Conservation (phyloP, 2,113 vertebrate species). For the Hippocampus barbouri region DNA sequence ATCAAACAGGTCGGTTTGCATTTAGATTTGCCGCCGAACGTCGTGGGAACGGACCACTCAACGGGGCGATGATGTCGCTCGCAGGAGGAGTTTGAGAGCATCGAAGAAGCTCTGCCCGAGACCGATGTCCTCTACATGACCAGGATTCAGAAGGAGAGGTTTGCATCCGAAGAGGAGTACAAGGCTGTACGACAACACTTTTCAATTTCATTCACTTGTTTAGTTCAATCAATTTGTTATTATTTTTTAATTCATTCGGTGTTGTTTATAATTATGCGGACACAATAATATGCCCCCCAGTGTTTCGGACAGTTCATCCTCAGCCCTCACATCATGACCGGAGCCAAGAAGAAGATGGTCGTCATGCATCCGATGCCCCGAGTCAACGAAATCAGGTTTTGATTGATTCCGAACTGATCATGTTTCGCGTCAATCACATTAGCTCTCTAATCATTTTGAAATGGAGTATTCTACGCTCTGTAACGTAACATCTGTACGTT, state of each 20-base stretch:
- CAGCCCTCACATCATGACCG: conserved; percentile 96
- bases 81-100: conserved; percentile 93
- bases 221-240: neutral
- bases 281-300: conserved; percentile 54
- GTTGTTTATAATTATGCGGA: neutral
- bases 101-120: conserved; percentile 89
- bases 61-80: neutral
- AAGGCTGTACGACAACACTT: conserved; percentile 75
- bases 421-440: too few species aligned
- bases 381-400: conserved; percentile 93
- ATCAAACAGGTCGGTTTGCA: conserved; percentile 83
- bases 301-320: conserved; percentile 96
- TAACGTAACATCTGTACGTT: too few species aligned
- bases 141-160: conserved; percentile 94
- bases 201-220: neutral
- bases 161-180: conserved; percentile 80
- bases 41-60: neutral
- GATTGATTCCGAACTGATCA: neutral
- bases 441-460: too few species aligned
- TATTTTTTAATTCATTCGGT: neutral
- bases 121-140: conserved; percentile 96
- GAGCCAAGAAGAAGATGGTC: conserved; percentile 95
- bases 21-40: neutral
- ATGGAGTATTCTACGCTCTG: too few species aligned
- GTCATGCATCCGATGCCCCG: conserved; percentile 96